Evolutionary conservation across 2,797 vertebrate species (phyloP), one percentile per base, ranked within the genome.

Genomic region (Myiotriccus ornatus): DNA sequence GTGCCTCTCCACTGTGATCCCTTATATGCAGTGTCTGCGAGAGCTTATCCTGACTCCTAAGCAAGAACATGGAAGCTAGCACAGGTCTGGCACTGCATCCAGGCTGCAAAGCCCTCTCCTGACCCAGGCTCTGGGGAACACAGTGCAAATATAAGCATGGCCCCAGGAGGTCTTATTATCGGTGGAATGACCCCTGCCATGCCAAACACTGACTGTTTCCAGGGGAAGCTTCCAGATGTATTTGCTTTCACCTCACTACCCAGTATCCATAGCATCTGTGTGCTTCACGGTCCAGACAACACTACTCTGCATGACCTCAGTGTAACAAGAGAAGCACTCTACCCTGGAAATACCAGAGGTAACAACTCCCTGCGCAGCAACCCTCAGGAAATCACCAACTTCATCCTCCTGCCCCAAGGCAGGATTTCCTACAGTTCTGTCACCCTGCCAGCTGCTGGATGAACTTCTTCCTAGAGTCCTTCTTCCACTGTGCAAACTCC

Each of bases 401-500:
- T 85, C 49, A 67, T 60, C 44, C 57, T 77, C 37, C 47, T 89
- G 64, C 49, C 71, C 41, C 49, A 67, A 85, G 41, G 52, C 41
- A 80, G 60, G 68, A 74, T 52, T 78, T 67, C 44, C 68, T n/a
- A 75, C 34, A 46, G 32, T 64, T 76, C 71, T 83, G 37, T 69
- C 77, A 82, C 15, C 8, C 56, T 89, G 50, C 41, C 82, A 85
- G 68, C 39, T 78, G 35, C 65, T 50, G 43, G 30, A n/a, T 83
- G 60, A 92, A 87, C 37, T 65, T 64, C 23, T 46, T 77, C 41
- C 74, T 79, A 73, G 63, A 75, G 49, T n/a, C 3, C 7, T 47
- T 43, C 30, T 65, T 81, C 73, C 10, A 2, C 0, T 0, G 28
- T 22, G 23, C 25, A 65, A 95, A 79, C 8, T 15, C 46, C 3